Evolutionary conservation across 2,888 invertebrate genomes (phyloP).

Genomic region (Rotaria sp.): DNA sequence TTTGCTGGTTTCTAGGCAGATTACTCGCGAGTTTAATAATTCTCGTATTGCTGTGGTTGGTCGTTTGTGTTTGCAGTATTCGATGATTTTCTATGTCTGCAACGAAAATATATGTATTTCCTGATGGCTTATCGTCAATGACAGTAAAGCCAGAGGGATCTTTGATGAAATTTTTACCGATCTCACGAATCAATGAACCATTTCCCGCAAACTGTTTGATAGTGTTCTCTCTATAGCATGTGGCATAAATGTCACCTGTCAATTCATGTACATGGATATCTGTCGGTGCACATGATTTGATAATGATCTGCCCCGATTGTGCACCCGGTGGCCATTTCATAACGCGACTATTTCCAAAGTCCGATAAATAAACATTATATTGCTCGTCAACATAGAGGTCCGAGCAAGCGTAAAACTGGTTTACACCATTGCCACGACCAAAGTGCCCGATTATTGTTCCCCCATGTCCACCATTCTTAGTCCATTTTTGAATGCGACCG

Average conservation of each 20-base stretch:
- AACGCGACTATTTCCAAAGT: not conserved
- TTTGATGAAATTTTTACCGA: not conserved
- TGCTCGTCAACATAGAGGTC: not conserved
- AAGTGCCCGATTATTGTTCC: not conserved
- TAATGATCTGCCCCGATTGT: not conserved
- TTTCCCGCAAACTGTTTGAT: not conserved
- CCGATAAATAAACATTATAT: not conserved
- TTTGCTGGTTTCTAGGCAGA: not conserved
- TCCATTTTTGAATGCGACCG: not conserved
- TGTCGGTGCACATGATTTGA: not conserved
- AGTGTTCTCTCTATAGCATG: not conserved
- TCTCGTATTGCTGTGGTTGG: not conserved
- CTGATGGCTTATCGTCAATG: not conserved
- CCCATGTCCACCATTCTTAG: not conserved
- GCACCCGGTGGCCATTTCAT: not conserved
- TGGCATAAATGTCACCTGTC: not conserved
- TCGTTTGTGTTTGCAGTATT: not conserved
- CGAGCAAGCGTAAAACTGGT: not conserved
- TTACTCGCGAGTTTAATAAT: not conserved
- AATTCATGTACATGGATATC: not conserved
- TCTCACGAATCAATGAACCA: not conserved
- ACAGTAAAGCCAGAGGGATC: not conserved
- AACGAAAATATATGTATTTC: not conserved
- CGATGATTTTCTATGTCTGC: not conserved
- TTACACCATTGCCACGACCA: too few species aligned